Evolutionary conservation across 2,797 vertebrate species (phyloP).

Genomic region (Sorex maritimensis): DNA sequence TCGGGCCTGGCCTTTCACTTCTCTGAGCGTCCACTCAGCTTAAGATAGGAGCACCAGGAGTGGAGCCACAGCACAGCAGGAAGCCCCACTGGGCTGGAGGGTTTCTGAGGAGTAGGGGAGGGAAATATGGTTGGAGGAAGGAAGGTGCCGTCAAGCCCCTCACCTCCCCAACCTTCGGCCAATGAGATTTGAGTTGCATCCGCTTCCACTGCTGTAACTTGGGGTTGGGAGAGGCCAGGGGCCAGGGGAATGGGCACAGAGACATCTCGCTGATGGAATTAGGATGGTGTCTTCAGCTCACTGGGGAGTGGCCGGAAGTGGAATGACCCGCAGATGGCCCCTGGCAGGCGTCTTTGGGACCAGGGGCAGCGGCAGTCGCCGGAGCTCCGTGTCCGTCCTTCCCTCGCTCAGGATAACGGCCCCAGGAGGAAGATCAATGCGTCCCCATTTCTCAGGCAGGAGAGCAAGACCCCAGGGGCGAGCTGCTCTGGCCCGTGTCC

Average conservation of each 20-base stretch:
- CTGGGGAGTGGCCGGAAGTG: background rate
- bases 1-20: background rate
- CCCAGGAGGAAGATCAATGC: background rate
- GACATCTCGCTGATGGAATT: background rate
- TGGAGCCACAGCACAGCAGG: background rate
- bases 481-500: background rate
- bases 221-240: background rate
- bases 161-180: no score
- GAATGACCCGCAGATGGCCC: no score
- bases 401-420: background rate
- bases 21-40: background rate
- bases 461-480: background rate
- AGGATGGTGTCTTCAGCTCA: rapidly evolving
- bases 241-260: background rate
- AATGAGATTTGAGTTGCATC: no score
- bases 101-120: no score
- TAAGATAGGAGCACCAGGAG: background rate
- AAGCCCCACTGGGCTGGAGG: background rate
- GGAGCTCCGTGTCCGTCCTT: no score
- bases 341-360: no score
- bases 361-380: no score
- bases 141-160: no score
- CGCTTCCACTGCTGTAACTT: no score
- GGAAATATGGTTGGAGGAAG: no score
- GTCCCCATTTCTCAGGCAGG: background rate